Conservation (phyloP, 1,140 invertebrate genomes). For the Galendromus occidentalis region DNA sequence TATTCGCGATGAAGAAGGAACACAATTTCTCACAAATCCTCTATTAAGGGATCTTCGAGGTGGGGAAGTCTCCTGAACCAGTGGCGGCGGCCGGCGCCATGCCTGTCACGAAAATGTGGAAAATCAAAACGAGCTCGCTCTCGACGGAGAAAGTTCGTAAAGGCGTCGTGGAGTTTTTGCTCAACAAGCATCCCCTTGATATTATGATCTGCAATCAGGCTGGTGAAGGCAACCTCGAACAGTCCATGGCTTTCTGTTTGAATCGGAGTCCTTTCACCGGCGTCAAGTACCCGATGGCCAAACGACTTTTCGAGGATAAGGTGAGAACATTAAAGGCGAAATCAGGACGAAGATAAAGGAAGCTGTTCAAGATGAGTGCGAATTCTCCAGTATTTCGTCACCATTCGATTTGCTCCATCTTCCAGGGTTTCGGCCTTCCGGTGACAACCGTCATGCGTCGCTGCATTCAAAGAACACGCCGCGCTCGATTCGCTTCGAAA, state of each 20-base stretch:
- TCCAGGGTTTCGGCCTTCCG: conserved; percentile 71
- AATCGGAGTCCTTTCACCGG: conserved; percentile 85
- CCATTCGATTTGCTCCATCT: not conserved
- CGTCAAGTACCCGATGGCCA: conserved; percentile 76
- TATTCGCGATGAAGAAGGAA: no score
- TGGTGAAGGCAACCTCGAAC: no score
- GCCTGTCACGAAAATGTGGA: conserved; percentile 98
- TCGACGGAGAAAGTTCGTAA: no score
- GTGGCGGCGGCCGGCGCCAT: conserved; percentile 99
- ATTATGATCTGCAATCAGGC: no score
- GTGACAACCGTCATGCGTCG: conserved; percentile 98
- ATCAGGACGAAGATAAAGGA: no score
- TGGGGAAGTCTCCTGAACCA: no score
- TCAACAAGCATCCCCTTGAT: no score
- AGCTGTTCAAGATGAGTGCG: not conserved
- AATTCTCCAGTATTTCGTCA: not conserved
- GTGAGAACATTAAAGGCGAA: no score
- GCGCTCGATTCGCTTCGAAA: conserved; percentile 88
- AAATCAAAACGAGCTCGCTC: conserved; percentile 97
- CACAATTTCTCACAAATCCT: no score
- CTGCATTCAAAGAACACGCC: conserved; percentile 97
- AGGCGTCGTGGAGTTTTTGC: no score
- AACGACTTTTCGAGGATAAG: conserved; percentile 94
- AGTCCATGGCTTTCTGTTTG: conserved; percentile 94
- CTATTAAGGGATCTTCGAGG: no score